Evolutionary conservation across 2,113 vertebrate genomes (phyloP), one percentile per base, ranked within the genome.

Genomic region (Zosterops japonicus): DNA sequence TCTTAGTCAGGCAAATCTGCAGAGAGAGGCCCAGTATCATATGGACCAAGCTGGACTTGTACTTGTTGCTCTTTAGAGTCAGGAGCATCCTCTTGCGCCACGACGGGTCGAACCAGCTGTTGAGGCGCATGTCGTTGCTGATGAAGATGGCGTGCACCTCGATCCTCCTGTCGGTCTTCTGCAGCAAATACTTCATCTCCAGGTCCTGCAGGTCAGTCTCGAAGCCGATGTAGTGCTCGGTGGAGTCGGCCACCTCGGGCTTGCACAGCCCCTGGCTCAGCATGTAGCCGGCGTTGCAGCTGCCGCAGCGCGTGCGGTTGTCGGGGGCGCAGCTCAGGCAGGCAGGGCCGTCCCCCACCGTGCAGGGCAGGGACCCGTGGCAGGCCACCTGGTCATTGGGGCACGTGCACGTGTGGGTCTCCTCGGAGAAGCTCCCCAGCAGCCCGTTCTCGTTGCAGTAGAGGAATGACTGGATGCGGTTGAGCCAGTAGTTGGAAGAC

Each of bases 91-190:
- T 84, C 94, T 99, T 99, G 18, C 99, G 98, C 99, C 99, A 99
- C 1, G 99, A 99, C 1, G 99, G 99, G 87, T 99, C 99, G 14
- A 99, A 99, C 99, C 99, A 99, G 97, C 98, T 99, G 93, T 99
- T 99, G 59, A 99, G 99, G 29, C 99, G 98, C 99, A 99, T 99
- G 95, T 99, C 99, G 1, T 99, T 99, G 97, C 99, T 99, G 97
- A 99, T 99, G 94, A 99, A 99, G 59, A 99, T 99, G 53, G 99
- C 99, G 1, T 99, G 99, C 21, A 99, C 99, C 96, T 99, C 99
- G 8, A 99, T 98, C 47, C 99, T 97, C 10, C 99, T 94, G 96
- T 99, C 99, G 0, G 98, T 98, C 95, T 99, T 99, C 97, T 99
- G 99, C 87, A 99, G 69, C 41, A 99, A 94, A 83, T 99, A 99